A percentile compares a stretch with the other conserved stretches of the same genome.
These are phyloP conservation scores for Cephus rjabovi DNA, from an alignment of 2,888 invertebrate genomes.

Conservation along the genomic window DNA sequence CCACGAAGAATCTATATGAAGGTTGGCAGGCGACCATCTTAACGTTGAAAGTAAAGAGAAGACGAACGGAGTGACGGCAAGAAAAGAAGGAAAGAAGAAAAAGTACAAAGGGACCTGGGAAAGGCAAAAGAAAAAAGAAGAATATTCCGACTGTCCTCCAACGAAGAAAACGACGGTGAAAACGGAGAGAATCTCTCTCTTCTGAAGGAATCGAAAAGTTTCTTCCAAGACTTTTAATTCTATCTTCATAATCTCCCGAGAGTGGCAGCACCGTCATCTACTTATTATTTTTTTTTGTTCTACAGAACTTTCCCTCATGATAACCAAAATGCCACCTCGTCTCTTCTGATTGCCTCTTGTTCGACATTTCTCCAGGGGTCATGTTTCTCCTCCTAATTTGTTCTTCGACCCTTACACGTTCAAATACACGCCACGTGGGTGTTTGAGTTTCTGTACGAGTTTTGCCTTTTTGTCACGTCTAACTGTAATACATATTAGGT, in stretches of 20 bases:
- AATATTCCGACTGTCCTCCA: too few species aligned
- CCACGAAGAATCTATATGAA: neutral
- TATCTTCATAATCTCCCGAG: neutral
- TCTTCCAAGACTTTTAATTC: neutral
- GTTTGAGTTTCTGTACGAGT: neutral
- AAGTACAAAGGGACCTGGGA: neutral
- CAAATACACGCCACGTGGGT: too few species aligned
- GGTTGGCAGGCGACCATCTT: neutral
- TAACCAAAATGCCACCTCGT: neutral
- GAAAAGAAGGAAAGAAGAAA: constrained; percentile 1
- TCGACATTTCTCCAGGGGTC: neutral
- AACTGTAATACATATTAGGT: neutral
- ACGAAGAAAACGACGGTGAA: neutral
- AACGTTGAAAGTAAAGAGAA: neutral
- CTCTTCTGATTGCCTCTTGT: neutral
- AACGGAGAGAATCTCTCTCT: neutral
- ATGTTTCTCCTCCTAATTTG: neutral
- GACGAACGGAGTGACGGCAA: constrained; percentile 7
- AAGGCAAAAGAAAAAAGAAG: neutral
- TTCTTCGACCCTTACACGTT: neutral
- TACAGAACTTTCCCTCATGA: neutral
- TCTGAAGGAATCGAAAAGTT: neutral
- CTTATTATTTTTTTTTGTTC: neutral
- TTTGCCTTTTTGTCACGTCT: neutral
- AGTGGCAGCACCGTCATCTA: neutral